Base-by-base conservation (phyloP, 2,797 vertebrate species). In the Cyclopterus lumpus region DNA sequence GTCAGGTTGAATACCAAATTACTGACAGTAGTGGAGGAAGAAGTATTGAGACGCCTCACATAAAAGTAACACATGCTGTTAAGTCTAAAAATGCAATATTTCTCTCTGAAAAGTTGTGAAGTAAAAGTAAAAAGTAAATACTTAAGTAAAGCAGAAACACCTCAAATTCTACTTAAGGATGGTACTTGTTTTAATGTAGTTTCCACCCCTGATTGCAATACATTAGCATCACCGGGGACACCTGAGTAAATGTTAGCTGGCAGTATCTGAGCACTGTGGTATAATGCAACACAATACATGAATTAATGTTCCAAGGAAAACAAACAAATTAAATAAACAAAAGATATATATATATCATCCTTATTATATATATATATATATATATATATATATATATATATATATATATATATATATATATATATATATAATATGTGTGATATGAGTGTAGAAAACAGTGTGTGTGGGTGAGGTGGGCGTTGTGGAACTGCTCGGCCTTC, bases 401-500 rank as follows among this genome's bases (percentile, higher is more conserved):
- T 30, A 30, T 30, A 30, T 30, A 30, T 30, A 30, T 30, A 30
- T 30, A 30, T 30, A 30, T 30, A 30, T 30, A 30, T 30, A 30
- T 30, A 30, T 30, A 7, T 44, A 5, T 24, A 12, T 12, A 12
- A 38, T 49, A 49, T 34, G 28, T 53, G 28, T 68, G 30, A 71
- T 34, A 22, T 44, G 10, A 55, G 18, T 46, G 46, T 30, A 63
- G n/a, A 44, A 58, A 32, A 36, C 16, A 18, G 24, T 32, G 59
- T 59, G 38, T 54, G 59, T 70, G 28, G 76, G 57, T 67, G 69
- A 80, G 65, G 71, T 73, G 76, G 82, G 69, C 84, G 87, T 89
- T 85, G 89, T 85, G 84, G 84, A 87, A 78, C 28, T 69, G 73
- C 77, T 70, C 3, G 4, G 18, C 53, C 51, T 51, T 68, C 22